Percentiles rank a stretch among this genome's conserved stretches.
Evolutionary conservation across 92 coral and sea anemone species (phyloP).

Genomic region (Heliopora coerulea): DNA sequence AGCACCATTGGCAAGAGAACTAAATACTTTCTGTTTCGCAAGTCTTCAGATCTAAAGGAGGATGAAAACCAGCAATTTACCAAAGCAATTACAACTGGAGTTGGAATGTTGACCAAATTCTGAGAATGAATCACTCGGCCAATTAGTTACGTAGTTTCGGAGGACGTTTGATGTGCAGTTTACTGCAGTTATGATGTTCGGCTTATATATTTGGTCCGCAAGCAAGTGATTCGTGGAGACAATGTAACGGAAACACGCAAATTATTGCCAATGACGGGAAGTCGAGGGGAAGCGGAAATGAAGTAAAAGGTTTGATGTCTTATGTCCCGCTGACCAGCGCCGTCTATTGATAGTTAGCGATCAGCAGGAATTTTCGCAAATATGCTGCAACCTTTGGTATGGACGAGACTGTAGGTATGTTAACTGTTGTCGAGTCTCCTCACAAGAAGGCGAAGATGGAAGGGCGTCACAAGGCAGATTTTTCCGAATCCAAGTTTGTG

Average conservation of each 20-base stretch:
- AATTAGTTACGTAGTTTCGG: no score
- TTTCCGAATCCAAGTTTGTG: slow-evolving; percentile 99
- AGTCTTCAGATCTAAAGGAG: no score
- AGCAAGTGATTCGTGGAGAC: background rate
- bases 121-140: no score
- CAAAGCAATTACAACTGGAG: no score
- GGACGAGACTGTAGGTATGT: slow-evolving; percentile 45
- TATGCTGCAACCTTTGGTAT: slow-evolving; percentile 5
- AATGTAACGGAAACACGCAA: slow-evolving; percentile 8
- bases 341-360: background rate
- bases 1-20: no score
- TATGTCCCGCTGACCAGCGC: slow-evolving; percentile 12
- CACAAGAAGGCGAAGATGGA: slow-evolving; percentile 99
- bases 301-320: background rate
- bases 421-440: slow-evolving; percentile 98
- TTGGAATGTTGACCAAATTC: no score
- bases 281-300: background rate
- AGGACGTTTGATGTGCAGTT: background rate
- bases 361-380: slow-evolving; percentile 9
- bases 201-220: background rate
- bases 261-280: background rate
- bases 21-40: no score
- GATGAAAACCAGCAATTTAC: no score
- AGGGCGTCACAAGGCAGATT: slow-evolving; percentile 90
- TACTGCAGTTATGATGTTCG: background rate